Evolutionary conservation across 2,113 vertebrate genomes (phyloP).

Genomic region (Salvelinus alpinus): DNA sequence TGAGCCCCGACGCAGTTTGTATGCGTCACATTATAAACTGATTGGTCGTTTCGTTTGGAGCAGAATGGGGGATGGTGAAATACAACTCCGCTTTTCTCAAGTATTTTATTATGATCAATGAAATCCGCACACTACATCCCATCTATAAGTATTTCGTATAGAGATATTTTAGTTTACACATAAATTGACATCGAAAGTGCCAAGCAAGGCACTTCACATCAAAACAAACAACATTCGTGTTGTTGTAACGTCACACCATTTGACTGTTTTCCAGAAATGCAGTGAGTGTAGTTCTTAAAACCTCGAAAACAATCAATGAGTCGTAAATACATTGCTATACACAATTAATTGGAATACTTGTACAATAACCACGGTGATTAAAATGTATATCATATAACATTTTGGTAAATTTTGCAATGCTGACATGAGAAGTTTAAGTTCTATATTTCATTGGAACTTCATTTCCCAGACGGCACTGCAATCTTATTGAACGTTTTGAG

Average conservation of each 20-base stretch:
- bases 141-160: not conserved
- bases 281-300: conserved; percentile 44
- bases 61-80: conserved; percentile 4
- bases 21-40: conserved; percentile 26
- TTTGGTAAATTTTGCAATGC: not conserved
- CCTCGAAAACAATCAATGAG: not conserved
- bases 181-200: conserved; percentile 15
- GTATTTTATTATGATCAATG: not conserved
- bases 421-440: not conserved
- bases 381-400: too few species aligned
- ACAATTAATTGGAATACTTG: not conserved
- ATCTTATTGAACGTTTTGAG: conserved; percentile 44
- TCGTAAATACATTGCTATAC: not conserved
- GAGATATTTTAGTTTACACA: not conserved
- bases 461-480: conserved; percentile 48
- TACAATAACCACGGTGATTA: not conserved
- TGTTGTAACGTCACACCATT: conserved; percentile 33
- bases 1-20: conserved; percentile 4
- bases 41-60: not conserved
- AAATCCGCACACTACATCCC: not conserved
- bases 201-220: conserved; percentile 23
- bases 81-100: conserved; percentile 3
- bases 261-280: not conserved
- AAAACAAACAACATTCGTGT: conserved; percentile 46
- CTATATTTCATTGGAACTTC: not conserved